Evolutionary conservation across 2,797 vertebrate genomes (phyloP), one percentile per base, ranked within the genome.

Genomic region (Chaetophractus vellerosus): DNA sequence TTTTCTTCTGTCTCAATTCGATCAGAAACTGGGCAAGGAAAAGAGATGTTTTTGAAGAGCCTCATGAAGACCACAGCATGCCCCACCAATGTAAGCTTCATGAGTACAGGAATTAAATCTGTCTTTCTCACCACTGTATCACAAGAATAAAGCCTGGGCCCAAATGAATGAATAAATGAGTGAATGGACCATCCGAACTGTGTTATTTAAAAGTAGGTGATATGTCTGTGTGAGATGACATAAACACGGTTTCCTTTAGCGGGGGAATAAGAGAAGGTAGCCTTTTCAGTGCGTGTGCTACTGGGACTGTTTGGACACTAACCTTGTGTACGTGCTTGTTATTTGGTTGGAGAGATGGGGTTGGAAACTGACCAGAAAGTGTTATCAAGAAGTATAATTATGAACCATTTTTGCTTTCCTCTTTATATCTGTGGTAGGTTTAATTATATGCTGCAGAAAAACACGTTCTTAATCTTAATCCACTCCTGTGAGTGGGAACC

Each of bases 1-100:
- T 79, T 50, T 52, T 79, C 26, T 55, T 57, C 16, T 79, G 55
- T 80, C 82, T 95, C 45, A 41, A 59, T 79, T 80, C 66, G 33
- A 61, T 66, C 26, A 52, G 75, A 88, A 74, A 10, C 45, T 81
- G 19, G 55, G 36, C 52, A 89, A 89, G 80, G 55, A 92, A 74
- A 93, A 61, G 2, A 15, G 8, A 81, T 52, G 2, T 5, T 79
- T 57, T 72, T 57, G 71, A 93, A 84, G 48, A 14, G 3, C 26
- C 21, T 31, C 45, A 9, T 68, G 33, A 85, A 91, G 33, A 6
- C n/a, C 24, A 71, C 38, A 63, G 26, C 9, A 9, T 12, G 7
- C 15, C 23, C 63, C 75, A 72, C 38, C 78, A 72, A 94, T 59
- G 33, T 52, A 66, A 92, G 81, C 33, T 19, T 31, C 7, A 6